phyloP scores from a whole-genome alignment of 2,888 invertebrate genomes.

The Prenolepis imparis region DNA sequence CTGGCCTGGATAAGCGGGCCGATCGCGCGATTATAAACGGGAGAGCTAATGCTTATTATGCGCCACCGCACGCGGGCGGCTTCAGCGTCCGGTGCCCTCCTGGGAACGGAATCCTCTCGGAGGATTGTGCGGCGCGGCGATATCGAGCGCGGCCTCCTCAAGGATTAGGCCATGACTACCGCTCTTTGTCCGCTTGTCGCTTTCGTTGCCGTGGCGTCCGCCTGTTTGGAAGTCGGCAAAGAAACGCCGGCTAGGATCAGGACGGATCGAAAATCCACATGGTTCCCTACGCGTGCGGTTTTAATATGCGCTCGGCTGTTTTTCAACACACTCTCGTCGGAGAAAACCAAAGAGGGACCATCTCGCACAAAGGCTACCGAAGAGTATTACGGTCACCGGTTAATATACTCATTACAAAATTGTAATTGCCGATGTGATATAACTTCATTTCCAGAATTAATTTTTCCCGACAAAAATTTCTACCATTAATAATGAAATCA shows the following conservation, averaged over 20 bases:
- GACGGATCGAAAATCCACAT: conserved; percentile 49
- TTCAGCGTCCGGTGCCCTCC: conserved; percentile 62
- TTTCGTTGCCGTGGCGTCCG: conserved; percentile 51
- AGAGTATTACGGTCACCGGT: conserved; percentile 48
- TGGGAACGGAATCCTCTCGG: conserved; percentile 59
- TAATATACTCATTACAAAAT: conserved; percentile 32
- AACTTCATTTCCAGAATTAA: conserved; percentile 24
- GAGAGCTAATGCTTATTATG: conserved; percentile 81
- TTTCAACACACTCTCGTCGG: conserved; percentile 33
- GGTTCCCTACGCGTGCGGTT: conserved; percentile 52
- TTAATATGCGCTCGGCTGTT: conserved; percentile 49
- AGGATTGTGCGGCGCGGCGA: conserved; percentile 63
- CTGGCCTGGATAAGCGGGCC: conserved; percentile 75
- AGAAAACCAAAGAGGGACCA: conserved; percentile 29
- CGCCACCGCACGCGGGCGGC: conserved; percentile 65
- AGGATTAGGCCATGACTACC: conserved; percentile 73
- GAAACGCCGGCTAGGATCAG: conserved; percentile 38
- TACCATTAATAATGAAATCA: neutral
- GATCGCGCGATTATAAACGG: conserved; percentile 82
- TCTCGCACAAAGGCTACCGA: conserved; percentile 30
- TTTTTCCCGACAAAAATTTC: neutral
- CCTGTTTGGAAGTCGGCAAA: conserved; percentile 53
- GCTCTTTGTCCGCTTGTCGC: conserved; percentile 56
- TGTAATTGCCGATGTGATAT: conserved; percentile 8
- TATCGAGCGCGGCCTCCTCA: conserved; percentile 68